These are phyloP conservation scores for Protosalanx chinensis DNA, from an alignment of 2,797 vertebrate genomes.

Conservation along the genomic window DNA sequence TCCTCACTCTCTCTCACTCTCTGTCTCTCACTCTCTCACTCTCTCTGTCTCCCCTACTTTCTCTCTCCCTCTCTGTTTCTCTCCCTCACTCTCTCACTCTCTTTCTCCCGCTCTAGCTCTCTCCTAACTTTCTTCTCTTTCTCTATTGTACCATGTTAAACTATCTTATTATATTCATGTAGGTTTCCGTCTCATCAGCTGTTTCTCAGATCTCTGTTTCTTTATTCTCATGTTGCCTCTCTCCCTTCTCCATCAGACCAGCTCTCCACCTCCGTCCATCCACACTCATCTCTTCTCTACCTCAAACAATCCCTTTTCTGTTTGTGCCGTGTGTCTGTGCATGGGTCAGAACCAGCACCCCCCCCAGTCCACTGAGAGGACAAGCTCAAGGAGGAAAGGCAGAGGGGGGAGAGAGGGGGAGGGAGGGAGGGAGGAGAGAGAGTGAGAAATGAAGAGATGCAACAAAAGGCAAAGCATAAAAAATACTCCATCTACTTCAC, in stretches of 20 bases:
- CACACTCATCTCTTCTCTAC: too few relatives aligned
- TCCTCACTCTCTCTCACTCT: slow-evolving; percentile 5
- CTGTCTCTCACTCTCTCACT: slow-evolving; percentile 23
- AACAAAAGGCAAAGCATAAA: not conserved
- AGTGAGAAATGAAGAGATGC: not conserved
- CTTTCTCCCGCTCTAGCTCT: too few relatives aligned
- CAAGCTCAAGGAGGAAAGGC: slow-evolving; percentile 3
- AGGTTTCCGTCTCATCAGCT: not conserved
- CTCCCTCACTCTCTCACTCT: too few relatives aligned
- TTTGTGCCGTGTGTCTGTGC: slow-evolving; percentile 38
- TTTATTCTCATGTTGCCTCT: too few relatives aligned
- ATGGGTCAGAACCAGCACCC: not conserved
- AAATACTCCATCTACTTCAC: slow-evolving; percentile 53
- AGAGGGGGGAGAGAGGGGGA: not conserved
- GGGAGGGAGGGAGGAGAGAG: not conserved
- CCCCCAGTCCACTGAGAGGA: slow-evolving; percentile 7
- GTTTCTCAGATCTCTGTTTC: not conserved
- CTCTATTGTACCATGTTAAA: not conserved
- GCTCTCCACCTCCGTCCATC: too few relatives aligned
- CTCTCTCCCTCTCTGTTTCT: too few relatives aligned
- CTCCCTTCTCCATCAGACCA: too few relatives aligned
- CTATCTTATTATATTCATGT: not conserved
- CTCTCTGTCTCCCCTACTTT: slow-evolving; percentile 12
- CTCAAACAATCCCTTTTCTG: slow-evolving; percentile 13
- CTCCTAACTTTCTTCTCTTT: too few relatives aligned